These are phyloP conservation scores for Rhorus exstirpatorius DNA, from an alignment of 2,888 invertebrate species.

Conservation along the genomic window DNA sequence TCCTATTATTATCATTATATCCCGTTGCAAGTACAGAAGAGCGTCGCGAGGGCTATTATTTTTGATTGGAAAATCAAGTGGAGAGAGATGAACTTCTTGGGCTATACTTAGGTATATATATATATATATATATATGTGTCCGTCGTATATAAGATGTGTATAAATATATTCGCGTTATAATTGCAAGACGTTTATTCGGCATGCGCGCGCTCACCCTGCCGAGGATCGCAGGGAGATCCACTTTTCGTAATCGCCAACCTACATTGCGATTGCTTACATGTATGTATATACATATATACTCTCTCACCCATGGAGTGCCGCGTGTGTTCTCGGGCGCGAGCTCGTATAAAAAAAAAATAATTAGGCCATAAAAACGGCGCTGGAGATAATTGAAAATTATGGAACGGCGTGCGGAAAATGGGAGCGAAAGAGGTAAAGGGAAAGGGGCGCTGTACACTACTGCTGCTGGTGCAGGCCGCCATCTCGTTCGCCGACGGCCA, in stretches of 20 bases:
- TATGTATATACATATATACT: conserved; percentile 20
- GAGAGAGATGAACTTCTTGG: conserved; percentile 50
- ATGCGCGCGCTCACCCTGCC: conserved; percentile 39
- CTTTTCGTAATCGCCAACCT: conserved; percentile 73
- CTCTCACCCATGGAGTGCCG: conserved; percentile 30
- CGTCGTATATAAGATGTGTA: too few species aligned
- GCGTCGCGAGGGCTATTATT: conserved; percentile 46
- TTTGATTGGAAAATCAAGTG: conserved; percentile 64
- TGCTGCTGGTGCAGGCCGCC: conserved; percentile 58
- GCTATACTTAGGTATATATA: background rate
- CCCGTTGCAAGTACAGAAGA: conserved; percentile 48
- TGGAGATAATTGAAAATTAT: conserved; percentile 76
- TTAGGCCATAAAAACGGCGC: conserved; percentile 75
- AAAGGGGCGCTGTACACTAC: conserved; percentile 57
- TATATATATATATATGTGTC: conserved; percentile 29
- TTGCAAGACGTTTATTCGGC: conserved; percentile 69
- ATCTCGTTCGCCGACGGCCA: conserved; percentile 74
- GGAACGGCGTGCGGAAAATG: conserved; percentile 75
- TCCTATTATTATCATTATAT: conserved; percentile 51
- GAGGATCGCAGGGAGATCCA: conserved; percentile 57
- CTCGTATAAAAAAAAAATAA: conserved; percentile 74
- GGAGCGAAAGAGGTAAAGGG: conserved; percentile 71
- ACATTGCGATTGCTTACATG: conserved; percentile 73
- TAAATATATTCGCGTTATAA: conserved; percentile 60
- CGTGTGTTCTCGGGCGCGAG: conserved; percentile 54